These are phyloP conservation scores for Noctua janthina DNA, from an alignment of 2,888 invertebrate species.

Conservation along the genomic window DNA sequence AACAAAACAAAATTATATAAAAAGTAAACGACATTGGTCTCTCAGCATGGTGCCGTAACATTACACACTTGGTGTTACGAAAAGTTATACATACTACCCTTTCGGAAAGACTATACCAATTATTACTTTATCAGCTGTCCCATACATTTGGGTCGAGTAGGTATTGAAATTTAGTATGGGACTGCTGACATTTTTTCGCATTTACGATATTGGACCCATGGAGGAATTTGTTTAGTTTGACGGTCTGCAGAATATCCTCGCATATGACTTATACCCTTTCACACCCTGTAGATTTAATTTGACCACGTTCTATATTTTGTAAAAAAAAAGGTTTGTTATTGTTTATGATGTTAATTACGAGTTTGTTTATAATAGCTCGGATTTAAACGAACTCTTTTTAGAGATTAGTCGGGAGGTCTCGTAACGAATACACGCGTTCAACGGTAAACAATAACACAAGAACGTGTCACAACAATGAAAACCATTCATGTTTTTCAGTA, in stretches of 20 bases:
- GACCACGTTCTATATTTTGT: not conserved
- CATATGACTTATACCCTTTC: no score
- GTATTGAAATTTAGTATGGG: no score
- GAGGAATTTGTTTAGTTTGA: no score
- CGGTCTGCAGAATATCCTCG: no score
- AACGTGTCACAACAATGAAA: not conserved
- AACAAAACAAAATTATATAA: no score
- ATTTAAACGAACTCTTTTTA: not conserved
- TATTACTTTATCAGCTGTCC: no score
- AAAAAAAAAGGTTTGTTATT: conserved; percentile 1
- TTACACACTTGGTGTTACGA: not conserved
- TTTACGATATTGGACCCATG: no score
- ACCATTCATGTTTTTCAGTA: conserved; percentile 8
- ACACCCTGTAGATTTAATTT: not conserved
- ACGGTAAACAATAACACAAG: not conserved
- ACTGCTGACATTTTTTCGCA: no score
- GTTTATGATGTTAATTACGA: conserved; percentile 16
- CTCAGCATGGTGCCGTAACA: no score
- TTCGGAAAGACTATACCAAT: not conserved
- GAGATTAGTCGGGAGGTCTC: not conserved
- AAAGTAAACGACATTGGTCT: no score
- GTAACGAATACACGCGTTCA: not conserved
- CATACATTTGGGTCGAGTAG: no score
- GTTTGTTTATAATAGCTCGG: conserved; percentile 3
- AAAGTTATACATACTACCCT: not conserved